Evolutionary conservation across 2,797 vertebrate species (phyloP).

Genomic region (Nannoperca obscura): DNA sequence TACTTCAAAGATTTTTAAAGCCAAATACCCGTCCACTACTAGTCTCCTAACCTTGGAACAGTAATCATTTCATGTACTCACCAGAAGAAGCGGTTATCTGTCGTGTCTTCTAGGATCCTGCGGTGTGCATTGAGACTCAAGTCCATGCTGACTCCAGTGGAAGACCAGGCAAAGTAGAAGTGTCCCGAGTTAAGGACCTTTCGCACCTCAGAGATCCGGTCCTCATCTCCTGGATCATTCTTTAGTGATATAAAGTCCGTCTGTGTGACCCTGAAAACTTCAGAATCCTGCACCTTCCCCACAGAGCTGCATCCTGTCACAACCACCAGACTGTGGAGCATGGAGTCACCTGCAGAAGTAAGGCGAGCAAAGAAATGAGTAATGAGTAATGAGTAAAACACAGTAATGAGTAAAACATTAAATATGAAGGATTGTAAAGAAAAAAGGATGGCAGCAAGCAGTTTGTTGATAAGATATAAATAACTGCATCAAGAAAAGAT

Average conservation of each 20-base stretch:
- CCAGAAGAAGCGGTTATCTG: slow-evolving; percentile 99
- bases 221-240: slow-evolving; percentile 92
- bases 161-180: slow-evolving; percentile 98
- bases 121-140: slow-evolving; percentile 96
- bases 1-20: background rate
- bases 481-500: background rate
- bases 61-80: slow-evolving; percentile 70
- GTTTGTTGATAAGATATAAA: background rate
- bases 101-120: slow-evolving; percentile 92
- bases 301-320: slow-evolving; percentile 98
- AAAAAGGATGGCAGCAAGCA: background rate
- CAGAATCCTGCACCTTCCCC: slow-evolving; percentile 98
- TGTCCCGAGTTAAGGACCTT: slow-evolving; percentile 97
- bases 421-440: background rate
- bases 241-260: slow-evolving; percentile 95
- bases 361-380: background rate
- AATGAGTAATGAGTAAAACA: too few relatives aligned
- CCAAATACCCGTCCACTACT: background rate
- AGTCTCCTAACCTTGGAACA: background rate
- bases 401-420: background rate
- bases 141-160: slow-evolving; percentile 92
- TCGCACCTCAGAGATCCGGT: slow-evolving; percentile 94
- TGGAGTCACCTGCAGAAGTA: slow-evolving; percentile 89
- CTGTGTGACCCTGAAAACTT: slow-evolving; percentile 97
- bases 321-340: slow-evolving; percentile 96